phyloP scores from a whole-genome alignment of 1,140 invertebrate species.

The Diorhabda elongata region DNA sequence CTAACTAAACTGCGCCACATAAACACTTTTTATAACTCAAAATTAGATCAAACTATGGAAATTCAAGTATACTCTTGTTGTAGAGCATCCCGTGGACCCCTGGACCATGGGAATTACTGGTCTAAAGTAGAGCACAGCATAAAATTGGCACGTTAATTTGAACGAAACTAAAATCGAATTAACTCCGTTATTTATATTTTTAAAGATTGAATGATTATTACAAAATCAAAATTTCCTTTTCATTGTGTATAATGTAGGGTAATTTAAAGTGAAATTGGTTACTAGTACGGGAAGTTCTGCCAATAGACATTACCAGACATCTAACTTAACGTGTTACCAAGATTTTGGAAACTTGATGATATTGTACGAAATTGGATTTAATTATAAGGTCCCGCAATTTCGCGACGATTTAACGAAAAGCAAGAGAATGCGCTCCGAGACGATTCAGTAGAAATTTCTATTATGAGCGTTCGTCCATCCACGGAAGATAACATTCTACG shows the following conservation, averaged over 20 bases:
- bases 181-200: no score
- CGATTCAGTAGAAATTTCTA: background rate
- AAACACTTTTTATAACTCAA: no score
- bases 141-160: no score
- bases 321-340: background rate
- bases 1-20: no score
- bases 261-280: background rate
- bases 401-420: background rate
- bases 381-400: background rate
- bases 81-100: no score
- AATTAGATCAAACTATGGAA: no score
- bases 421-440: background rate
- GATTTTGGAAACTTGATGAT: slow-evolving; percentile 1
- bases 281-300: background rate
- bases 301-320: background rate
- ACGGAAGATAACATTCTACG: background rate
- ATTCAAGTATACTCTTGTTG: no score
- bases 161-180: no score
- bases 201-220: no score
- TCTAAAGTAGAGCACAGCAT: no score
- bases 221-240: no score
- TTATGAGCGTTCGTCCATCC: background rate
- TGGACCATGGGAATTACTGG: no score
- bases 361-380: slow-evolving; percentile 2
- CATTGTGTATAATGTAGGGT: background rate